Conservation (phyloP, 2,797 vertebrate genomes). For the Echeneis naucrates region DNA sequence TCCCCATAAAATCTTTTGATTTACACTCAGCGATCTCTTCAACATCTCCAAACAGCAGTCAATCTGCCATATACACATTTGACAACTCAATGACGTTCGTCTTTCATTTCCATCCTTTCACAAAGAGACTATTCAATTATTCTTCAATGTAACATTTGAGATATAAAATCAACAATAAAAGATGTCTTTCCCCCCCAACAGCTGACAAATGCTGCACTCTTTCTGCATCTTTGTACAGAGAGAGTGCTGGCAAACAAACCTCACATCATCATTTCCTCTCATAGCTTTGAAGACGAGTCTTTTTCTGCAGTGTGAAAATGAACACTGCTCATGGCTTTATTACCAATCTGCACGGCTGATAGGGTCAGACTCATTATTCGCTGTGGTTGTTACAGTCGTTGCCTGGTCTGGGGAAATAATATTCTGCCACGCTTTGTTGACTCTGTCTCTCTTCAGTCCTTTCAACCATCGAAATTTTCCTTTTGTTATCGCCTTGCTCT, state of each 20-base stretch:
- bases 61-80: not conserved
- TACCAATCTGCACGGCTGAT: constrained; percentile 56
- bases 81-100: not conserved
- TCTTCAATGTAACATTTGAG: not conserved
- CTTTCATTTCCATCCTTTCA: not conserved
- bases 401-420: constrained; percentile 60
- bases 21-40: not conserved
- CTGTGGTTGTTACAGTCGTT: constrained; percentile 45
- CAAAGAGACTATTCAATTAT: not conserved
- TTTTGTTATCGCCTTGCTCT: constrained; percentile 29
- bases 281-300: constrained; percentile 29
- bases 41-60: not conserved
- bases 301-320: constrained; percentile 26
- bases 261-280: constrained; percentile 12
- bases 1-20: no score
- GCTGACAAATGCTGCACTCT: not conserved
- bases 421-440: constrained; percentile 59
- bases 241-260: constrained; percentile 18
- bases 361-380: constrained; percentile 62
- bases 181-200: not conserved
- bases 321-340: constrained; percentile 24
- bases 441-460: constrained; percentile 34
- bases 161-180: not conserved
- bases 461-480: constrained; percentile 19
- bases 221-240: not conserved